Percentiles rank a stretch among this genome's conserved stretches.
phyloP scores from a whole-genome alignment of 2,888 invertebrate genomes.

The Sthenelais limicola region DNA sequence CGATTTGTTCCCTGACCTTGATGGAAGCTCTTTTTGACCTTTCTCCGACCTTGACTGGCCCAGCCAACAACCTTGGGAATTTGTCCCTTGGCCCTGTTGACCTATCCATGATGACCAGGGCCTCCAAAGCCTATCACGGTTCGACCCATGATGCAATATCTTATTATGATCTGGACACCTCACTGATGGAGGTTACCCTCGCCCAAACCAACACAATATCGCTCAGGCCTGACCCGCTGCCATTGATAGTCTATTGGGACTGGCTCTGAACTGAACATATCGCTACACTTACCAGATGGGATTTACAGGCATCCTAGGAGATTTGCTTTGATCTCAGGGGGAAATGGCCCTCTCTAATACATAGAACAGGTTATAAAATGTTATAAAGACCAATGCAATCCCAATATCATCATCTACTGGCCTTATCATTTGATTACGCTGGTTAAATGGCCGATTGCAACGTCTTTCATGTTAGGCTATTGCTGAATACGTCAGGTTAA shows the following conservation, averaged over 20 bases:
- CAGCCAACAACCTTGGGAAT: constrained; percentile 31
- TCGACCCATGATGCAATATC: neutral
- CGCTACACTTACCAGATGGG: constrained; percentile 25
- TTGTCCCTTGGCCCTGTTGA: constrained; percentile 25
- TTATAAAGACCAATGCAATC: no score
- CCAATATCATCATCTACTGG: no score
- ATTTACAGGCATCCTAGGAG: constrained; percentile 28
- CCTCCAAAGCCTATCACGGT: constrained; percentile 10
- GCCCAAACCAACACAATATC: neutral
- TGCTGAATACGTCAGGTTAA: no score
- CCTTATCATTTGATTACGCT: no score
- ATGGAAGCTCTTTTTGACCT: constrained; percentile 6
- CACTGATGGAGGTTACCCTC: constrained; percentile 24
- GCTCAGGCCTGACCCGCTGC: constrained; percentile 10
- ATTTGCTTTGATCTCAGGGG: constrained; percentile 34
- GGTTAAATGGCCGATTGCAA: no score
- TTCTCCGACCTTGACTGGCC: constrained; percentile 6
- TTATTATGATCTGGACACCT: constrained; percentile 28
- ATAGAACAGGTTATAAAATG: no score
- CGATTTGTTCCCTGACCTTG: constrained; percentile 22
- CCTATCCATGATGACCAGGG: constrained; percentile 19
- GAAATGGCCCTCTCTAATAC: no score
- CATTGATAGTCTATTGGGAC: constrained; percentile 29
- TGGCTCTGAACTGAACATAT: constrained; percentile 8
- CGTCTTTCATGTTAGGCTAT: no score